phyloP scores from a whole-genome alignment of 2,113 vertebrate species.

The Calidris pugnax region DNA sequence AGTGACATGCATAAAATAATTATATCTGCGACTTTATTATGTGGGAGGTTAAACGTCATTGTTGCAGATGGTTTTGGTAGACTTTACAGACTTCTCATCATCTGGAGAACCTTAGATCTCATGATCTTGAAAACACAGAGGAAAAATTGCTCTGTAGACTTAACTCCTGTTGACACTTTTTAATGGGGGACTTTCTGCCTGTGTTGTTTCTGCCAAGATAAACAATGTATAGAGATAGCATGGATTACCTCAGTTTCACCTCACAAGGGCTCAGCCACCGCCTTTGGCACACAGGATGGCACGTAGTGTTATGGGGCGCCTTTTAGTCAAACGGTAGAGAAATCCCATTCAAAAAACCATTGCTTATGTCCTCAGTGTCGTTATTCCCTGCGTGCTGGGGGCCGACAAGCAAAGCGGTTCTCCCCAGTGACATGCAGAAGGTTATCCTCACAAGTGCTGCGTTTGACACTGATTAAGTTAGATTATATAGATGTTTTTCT shows the following conservation, averaged over 20 bases:
- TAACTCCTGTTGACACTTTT: constrained; percentile 20
- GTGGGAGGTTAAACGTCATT: background rate
- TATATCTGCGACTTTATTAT: background rate
- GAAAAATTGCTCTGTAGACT: background rate
- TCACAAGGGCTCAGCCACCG: background rate
- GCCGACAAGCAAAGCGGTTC: background rate
- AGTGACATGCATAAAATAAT: background rate
- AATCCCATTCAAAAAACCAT: background rate
- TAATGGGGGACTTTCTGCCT: background rate
- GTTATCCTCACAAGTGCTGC: constrained; percentile 26
- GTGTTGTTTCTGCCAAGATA: constrained; percentile 27
- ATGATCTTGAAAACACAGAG: background rate
- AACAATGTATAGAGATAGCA: background rate
- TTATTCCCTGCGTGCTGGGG: background rate
- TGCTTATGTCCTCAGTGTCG: background rate
- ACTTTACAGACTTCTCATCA: background rate
- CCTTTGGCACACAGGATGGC: background rate
- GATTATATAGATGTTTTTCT: constrained; percentile 59
- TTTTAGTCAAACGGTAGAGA: background rate
- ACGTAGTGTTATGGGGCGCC: background rate
- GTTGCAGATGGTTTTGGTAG: background rate
- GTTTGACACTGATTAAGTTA: constrained; percentile 65
- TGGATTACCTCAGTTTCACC: background rate
- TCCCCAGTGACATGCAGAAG: background rate
- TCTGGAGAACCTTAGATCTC: background rate